Evolutionary conservation across 2,888 invertebrate genomes (phyloP).

Genomic region (Pasiphila rectangulata): DNA sequence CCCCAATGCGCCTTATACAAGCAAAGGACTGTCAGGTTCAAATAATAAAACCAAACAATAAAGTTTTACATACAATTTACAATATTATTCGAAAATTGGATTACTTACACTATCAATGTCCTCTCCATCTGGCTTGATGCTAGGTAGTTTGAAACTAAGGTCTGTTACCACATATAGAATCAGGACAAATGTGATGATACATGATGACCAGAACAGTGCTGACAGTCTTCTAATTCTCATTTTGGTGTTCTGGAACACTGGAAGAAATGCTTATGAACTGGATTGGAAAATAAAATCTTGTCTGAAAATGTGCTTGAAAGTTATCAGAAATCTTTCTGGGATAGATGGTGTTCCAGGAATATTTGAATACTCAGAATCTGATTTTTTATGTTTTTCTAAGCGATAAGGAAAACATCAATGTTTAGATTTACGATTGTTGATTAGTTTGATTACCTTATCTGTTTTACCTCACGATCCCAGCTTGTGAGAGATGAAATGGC

Average conservation of each 20-base stretch:
- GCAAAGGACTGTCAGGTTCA: too few species aligned
- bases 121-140: constrained; percentile 75
- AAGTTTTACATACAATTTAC: not conserved
- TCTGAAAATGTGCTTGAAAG: too few species aligned
- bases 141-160: constrained; percentile 81
- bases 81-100: not conserved
- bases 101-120: constrained; percentile 83
- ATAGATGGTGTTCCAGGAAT: too few species aligned
- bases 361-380: too few species aligned
- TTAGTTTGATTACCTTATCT: too few species aligned
- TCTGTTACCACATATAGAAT: constrained; percentile 85
- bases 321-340: too few species aligned
- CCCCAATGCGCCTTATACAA: too few species aligned
- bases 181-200: constrained; percentile 82
- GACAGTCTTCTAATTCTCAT: constrained; percentile 81
- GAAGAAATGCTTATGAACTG: not conserved
- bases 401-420: too few species aligned
- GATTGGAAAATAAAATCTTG: not conserved
- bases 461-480: too few species aligned
- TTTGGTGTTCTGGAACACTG: constrained; percentile 31
- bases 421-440: too few species aligned
- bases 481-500: not conserved
- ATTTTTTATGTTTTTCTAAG: too few species aligned
- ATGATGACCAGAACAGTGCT: constrained; percentile 81
- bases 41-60: not conserved